Percentiles rank a stretch among this genome's conserved stretches.
Evolutionary conservation across 2,888 invertebrate species (phyloP).

Genomic region (Bibio marci): DNA sequence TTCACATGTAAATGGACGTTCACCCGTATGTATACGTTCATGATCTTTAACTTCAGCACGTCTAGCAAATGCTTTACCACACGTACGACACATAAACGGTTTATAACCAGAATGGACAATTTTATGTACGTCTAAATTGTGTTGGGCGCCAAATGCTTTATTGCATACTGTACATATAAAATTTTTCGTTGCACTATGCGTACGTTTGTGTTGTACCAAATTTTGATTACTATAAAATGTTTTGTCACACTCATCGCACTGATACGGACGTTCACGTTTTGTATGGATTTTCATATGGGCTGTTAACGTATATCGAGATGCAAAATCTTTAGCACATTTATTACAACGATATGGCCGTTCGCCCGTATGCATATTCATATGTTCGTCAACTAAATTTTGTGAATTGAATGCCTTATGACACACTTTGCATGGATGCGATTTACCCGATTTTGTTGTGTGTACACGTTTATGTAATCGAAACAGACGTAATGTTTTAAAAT

Average conservation of each 20-base stretch:
- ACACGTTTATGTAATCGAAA: constrained; percentile 46
- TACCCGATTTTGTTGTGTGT: constrained; percentile 38
- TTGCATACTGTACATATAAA: constrained; percentile 21
- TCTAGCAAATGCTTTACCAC: constrained; percentile 56
- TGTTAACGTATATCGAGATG: constrained; percentile 61
- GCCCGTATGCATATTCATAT: constrained; percentile 53
- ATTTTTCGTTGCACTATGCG: constrained; percentile 47
- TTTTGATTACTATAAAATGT: constrained; percentile 63
- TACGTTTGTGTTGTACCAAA: constrained; percentile 54
- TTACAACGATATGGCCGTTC: constrained; percentile 46
- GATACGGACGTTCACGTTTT: constrained; percentile 47
- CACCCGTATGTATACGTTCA: constrained; percentile 62
- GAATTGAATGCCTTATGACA: constrained; percentile 55
- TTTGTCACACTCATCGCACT: constrained; percentile 50
- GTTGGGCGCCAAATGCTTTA: constrained; percentile 60
- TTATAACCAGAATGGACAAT: constrained; percentile 61
- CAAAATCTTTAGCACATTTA: constrained; percentile 53
- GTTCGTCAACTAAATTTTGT: constrained; percentile 50
- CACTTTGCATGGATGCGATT: constrained; percentile 42
- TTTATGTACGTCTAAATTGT: constrained; percentile 61
- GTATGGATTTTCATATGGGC: constrained; percentile 60
- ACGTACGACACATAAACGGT: constrained; percentile 50
- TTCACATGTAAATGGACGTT: constrained; percentile 63
- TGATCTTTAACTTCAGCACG: constrained; percentile 67
- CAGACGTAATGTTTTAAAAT: constrained; percentile 40